Evolutionary conservation across 2,888 invertebrate genomes (phyloP).

Genomic region (Lasioglossum vierecki): DNA sequence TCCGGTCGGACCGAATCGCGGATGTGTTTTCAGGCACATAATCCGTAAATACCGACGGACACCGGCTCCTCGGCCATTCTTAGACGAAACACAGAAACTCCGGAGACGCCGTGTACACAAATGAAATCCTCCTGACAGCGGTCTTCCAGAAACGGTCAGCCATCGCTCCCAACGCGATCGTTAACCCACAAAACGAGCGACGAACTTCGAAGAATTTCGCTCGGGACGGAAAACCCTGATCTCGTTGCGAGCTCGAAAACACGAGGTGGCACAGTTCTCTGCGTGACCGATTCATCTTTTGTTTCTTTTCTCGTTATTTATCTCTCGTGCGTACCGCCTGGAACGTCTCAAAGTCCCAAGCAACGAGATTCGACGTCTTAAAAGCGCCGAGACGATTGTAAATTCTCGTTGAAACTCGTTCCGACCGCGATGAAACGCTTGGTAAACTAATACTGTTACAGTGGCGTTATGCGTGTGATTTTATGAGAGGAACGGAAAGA

Average conservation of each 20-base stretch:
- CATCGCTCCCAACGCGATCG: conserved; percentile 37
- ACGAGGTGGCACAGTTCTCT: neutral
- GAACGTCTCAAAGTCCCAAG: neutral
- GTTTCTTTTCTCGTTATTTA: neutral
- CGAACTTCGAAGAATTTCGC: conserved; percentile 10
- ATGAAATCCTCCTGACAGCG: conserved; percentile 28
- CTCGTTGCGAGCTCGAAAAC: neutral
- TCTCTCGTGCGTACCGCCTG: neutral
- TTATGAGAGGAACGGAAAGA: neutral
- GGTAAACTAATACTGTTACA: neutral
- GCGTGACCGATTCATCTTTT: neutral
- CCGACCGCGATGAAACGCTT: neutral
- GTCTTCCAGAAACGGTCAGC: conserved; percentile 37
- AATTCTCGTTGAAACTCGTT: neutral
- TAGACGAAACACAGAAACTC: conserved; percentile 41
- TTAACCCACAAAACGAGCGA: conserved; percentile 50
- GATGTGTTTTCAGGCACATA: conserved; percentile 55
- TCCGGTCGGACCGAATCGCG: conserved; percentile 2
- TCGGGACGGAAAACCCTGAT: neutral
- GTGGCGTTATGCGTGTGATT: neutral
- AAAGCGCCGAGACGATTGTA: conserved; percentile 1
- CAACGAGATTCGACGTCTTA: neutral
- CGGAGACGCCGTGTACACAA: conserved; percentile 15
- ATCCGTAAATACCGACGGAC: conserved; percentile 43
- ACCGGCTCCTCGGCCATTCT: conserved; percentile 7